Conservation (phyloP, 1,140 invertebrate genomes). For the Atta colombica region DNA sequence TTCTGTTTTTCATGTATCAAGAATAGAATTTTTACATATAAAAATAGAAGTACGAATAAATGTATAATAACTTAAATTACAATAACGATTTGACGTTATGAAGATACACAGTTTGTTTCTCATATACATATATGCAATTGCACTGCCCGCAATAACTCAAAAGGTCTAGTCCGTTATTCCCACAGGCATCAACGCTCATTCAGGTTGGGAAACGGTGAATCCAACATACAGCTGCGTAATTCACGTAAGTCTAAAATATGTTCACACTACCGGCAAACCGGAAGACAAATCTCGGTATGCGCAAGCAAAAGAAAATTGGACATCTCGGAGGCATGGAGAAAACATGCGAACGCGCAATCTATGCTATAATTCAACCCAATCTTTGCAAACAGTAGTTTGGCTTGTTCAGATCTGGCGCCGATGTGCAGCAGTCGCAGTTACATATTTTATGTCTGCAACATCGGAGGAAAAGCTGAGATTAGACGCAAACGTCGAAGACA, state of each 20-base stretch:
- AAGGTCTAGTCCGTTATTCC: conserved; percentile 10
- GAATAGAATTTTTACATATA: background rate
- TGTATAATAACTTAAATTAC: conserved; percentile 3
- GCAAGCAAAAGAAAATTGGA: conserved; percentile 60
- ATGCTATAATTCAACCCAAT: conserved; percentile 58
- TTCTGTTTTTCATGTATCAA: no score
- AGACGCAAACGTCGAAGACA: conserved; percentile 44
- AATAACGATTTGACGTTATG: conserved; percentile 13
- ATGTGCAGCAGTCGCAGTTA: conserved; percentile 46
- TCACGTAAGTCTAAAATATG: conserved; percentile 60
- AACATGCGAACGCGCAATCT: conserved; percentile 39
- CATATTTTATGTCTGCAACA: conserved; percentile 43
- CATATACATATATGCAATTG: background rate
- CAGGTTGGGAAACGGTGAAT: conserved; percentile 10
- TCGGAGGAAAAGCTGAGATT: conserved; percentile 51
- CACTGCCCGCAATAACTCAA: background rate
- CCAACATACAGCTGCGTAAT: conserved; percentile 38
- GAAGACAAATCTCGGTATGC: conserved; percentile 47
- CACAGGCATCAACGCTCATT: conserved; percentile 23
- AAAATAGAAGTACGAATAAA: background rate
- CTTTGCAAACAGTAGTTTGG: conserved; percentile 57
- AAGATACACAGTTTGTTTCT: background rate
- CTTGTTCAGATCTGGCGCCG: conserved; percentile 34
- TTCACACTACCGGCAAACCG: conserved; percentile 19
- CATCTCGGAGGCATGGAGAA: conserved; percentile 1